Percentiles rank a stretch among this genome's conserved stretches.
Conservation (phyloP, 2,797 vertebrate genomes). For the Poeciliopsis infans region DNA sequence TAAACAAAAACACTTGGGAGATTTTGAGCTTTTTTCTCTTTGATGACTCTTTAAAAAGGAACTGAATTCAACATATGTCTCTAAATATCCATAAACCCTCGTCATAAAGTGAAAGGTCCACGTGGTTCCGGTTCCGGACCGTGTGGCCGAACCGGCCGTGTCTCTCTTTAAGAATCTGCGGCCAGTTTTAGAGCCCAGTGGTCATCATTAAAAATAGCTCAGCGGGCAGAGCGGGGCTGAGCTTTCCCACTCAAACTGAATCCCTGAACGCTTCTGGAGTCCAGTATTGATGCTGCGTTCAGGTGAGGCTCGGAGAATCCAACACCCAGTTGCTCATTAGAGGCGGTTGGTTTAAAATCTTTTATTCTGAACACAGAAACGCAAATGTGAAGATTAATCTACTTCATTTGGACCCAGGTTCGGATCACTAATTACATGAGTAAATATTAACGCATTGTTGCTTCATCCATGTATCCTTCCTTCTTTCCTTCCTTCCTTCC, state of each 20-base stretch:
- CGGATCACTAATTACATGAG: neutral
- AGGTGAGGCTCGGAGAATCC: neutral
- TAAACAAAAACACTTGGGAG: too few species aligned
- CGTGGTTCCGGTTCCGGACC: neutral
- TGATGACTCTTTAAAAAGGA: neutral
- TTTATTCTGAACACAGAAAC: neutral
- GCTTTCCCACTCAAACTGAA: constrained; percentile 46
- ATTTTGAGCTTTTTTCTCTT: too few species aligned
- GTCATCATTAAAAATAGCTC: constrained; percentile 76
- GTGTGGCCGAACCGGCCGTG: neutral
- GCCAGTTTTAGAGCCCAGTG: constrained; percentile 62
- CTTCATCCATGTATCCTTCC: neutral
- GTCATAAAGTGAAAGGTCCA: neutral
- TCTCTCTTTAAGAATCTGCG: constrained; percentile 65
- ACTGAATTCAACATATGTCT: neutral
- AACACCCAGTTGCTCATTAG: too few species aligned
- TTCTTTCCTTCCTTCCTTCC: too few species aligned
- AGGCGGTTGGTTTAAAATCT: neutral
- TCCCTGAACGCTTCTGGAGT: constrained; percentile 58
- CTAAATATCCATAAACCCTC: neutral
- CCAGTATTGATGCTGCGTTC: constrained; percentile 47
- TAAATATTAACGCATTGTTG: neutral
- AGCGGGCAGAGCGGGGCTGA: constrained; percentile 16
- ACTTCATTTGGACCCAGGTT: neutral
- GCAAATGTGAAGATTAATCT: neutral